Percentiles rank a stretch among this genome's conserved stretches.
These are phyloP conservation scores for Gadus chalcogrammus DNA, from an alignment of 2,113 vertebrate species.

Conservation along the genomic window DNA sequence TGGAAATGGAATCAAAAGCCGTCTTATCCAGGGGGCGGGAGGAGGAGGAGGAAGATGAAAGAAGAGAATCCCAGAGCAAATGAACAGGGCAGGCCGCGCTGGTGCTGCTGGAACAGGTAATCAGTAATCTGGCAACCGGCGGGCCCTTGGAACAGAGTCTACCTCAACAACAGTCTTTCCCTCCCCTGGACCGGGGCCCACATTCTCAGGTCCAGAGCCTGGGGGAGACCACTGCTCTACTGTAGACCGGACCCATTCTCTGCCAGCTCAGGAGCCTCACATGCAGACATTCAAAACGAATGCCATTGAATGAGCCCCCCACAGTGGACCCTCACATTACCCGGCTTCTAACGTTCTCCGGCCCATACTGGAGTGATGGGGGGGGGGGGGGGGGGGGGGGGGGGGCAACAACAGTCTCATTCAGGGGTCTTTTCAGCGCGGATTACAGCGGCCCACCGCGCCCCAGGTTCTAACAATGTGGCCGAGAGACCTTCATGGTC, in stretches of 20 bases:
- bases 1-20: too few relatives aligned
- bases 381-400: background rate
- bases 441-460: slow-evolving; percentile 58
- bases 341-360: slow-evolving; percentile 55
- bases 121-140: background rate
- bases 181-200: background rate
- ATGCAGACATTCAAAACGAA: slow-evolving; percentile 52
- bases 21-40: too few relatives aligned
- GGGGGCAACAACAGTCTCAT: slow-evolving; percentile 57
- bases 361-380: slow-evolving; percentile 1
- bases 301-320: slow-evolving; percentile 38
- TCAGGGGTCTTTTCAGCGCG: slow-evolving; percentile 56
- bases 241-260: slow-evolving; percentile 21
- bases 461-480: slow-evolving; percentile 58
- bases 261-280: slow-evolving; percentile 29
- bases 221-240: slow-evolving; percentile 6
- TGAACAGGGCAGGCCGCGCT: too few relatives aligned
- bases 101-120: background rate
- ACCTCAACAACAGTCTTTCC: background rate
- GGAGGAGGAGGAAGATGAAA: too few relatives aligned
- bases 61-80: too few relatives aligned
- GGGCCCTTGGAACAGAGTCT: background rate
- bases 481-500: slow-evolving; percentile 54
- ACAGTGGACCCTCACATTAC: slow-evolving; percentile 54
- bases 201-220: background rate